Base-by-base conservation (phyloP, 2,888 invertebrate species). In the Drosophila greeni region DNA sequence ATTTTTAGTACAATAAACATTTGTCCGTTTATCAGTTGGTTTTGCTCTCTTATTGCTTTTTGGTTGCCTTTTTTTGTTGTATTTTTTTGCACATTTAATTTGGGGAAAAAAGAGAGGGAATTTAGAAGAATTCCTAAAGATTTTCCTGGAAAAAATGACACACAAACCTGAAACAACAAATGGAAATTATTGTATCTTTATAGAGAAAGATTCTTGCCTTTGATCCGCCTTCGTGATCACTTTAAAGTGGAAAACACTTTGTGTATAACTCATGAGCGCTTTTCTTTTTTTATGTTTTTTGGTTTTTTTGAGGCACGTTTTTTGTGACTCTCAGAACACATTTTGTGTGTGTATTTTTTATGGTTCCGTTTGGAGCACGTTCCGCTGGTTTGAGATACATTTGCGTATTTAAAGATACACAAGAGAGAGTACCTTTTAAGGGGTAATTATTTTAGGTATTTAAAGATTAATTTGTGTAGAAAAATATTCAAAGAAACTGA, bases 11-110 rank as follows among this genome's bases (percentile, higher is more conserved):
- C 60, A 69, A 67, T 71, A 75, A 73, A 69, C 42, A 73, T 76
- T 71, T 71, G 52, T 57, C 24, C 69, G 62, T 74, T 74, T 78
- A 76, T 78, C 76, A 72, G 69, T 69, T 57, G 53, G 55, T 62
- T 58, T 62, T 53, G 34, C 40, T 52, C 47, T 53, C 58, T 58
- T 40, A 54, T 66, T 51, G 51, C 42, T 36, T 42, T 59, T 58
- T 49, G 39, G 43, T 43, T 29, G 11, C 43, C 56, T 37, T 39
- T 16, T 31, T 33, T n/a, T n/a, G n/a, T n/a, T n/a, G n/a, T n/a
- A n/a, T n/a, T 18, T n/a, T 66, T 71, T 56, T 53, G 60, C 62
- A 61, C 66, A 73, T 73, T 66, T 66, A 55, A 71, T 74, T 75
- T 69, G 40, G 33, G 37, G 20, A 9, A 18, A 33, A 14, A 11